A percentile compares a stretch with the other conserved stretches of the same genome.
These are phyloP conservation scores for Tetranychus truncatus DNA, from an alignment of 2,888 invertebrate species.

Conservation along the genomic window DNA sequence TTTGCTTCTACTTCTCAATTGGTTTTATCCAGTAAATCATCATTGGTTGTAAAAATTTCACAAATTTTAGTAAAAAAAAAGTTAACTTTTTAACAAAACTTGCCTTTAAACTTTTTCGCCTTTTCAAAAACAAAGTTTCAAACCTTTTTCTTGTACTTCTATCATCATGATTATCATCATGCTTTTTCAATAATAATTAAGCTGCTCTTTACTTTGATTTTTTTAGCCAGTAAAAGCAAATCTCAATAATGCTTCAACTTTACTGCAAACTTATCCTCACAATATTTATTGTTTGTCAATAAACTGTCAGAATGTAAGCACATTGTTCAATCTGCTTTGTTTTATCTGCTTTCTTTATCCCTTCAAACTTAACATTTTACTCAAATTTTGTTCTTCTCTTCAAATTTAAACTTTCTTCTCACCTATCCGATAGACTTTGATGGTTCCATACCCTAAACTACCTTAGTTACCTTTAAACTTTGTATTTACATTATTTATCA, in stretches of 20 bases:
- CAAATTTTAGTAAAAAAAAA: not conserved
- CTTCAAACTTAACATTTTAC: not conserved
- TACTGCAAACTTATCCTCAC: not conserved
- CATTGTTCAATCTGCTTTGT: not conserved
- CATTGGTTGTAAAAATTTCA: slow-evolving; percentile 18
- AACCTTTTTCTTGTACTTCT: no score
- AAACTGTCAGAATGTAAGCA: not conserved
- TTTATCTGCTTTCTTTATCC: not conserved
- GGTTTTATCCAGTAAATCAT: slow-evolving; percentile 17
- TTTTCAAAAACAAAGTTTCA: no score
- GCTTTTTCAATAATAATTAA: no score
- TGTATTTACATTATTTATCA: no score
- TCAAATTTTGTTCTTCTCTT: not conserved
- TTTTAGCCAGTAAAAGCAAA: not conserved
- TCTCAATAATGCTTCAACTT: not conserved
- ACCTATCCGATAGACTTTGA: no score
- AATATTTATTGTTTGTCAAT: not conserved
- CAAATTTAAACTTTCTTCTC: no score
- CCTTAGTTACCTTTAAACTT: no score
- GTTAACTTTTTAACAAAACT: not conserved
- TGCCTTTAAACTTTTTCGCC: no score
- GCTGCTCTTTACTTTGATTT: not conserved
- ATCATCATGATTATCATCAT: no score
- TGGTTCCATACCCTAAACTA: no score
- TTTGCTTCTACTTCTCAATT: not conserved